These are phyloP conservation scores for Cetonia aurata DNA, from an alignment of 2,888 invertebrate genomes.

Conservation along the genomic window DNA sequence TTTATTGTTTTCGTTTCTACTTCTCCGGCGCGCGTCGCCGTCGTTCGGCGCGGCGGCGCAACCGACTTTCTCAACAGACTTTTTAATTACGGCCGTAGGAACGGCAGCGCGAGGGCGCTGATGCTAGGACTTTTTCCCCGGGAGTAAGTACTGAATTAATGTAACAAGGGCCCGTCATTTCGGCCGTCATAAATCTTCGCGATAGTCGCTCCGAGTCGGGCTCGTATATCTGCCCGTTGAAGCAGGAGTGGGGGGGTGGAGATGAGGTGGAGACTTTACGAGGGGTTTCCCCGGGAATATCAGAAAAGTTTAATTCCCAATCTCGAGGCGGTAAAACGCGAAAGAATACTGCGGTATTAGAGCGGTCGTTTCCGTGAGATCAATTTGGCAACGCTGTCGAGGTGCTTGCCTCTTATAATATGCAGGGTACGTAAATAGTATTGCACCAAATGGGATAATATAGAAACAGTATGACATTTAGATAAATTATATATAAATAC, in stretches of 20 bases:
- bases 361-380: not conserved
- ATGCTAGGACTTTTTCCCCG: conserved; percentile 9
- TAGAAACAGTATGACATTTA: no score
- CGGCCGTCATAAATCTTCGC: conserved; percentile 28
- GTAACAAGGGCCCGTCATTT: conserved; percentile 17
- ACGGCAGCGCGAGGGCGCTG: conserved; percentile 10
- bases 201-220: no score
- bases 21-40: not conserved
- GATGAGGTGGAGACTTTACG: conserved; percentile 3
- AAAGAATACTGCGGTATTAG: conserved; percentile 1
- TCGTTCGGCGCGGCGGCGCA: not conserved
- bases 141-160: conserved; percentile 31
- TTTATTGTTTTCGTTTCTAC: conserved; percentile 41
- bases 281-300: not conserved
- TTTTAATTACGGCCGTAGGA: conserved; percentile 30
- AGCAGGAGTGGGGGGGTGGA: not conserved
- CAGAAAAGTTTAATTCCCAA: conserved; percentile 22
- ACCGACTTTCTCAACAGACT: conserved; percentile 9
- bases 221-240: not conserved
- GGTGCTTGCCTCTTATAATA: no score
- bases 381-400: conserved; percentile 4
- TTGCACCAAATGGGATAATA: no score
- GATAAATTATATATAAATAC: no score
- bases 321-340: conserved; percentile 3
- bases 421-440: no score